Evolutionary conservation across 2,888 invertebrate genomes (phyloP), one percentile per base, ranked within the genome.

Genomic region (Amphipyra tragopoginis): DNA sequence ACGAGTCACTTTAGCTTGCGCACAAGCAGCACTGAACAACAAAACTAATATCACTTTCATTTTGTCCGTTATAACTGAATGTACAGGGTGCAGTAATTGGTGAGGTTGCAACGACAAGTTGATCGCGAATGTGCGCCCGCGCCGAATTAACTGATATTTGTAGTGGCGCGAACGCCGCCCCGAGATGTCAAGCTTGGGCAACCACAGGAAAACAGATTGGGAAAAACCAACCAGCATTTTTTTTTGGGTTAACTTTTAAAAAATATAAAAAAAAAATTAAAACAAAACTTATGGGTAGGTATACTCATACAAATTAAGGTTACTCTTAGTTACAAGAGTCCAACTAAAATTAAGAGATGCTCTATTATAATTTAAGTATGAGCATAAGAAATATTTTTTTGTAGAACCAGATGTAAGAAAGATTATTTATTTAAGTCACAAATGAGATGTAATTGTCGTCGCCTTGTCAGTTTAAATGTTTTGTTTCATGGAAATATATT

Each of bases 111-210:
- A 65, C 81, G 86, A 82, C 78, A 80, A 87, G 81, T 79, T 69
- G 85, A 67, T 69, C 73, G 80, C 76, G 86, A 93, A 85, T 93
- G 94, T 84, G 86, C 89, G 86, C 85, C 64, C 71, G 81, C 86
- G 89, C 86, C 90, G 82, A 88, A 88, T 81, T 80, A 81, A 77
- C 81, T 84, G 86, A 85, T 93, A 93, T 93, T 93, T 93, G 93
- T 93, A 93, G 84, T 81, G 71, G 81, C 83, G 84, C 81, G 84
- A 84, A 73, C 78, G 80, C 72, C 59, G 76, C 64, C 74, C 75
- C 75, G 75, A 60, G 61, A 33, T 55, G 45, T 21, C 48, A 38
- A 55, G 62, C 65, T 86, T 85, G 62, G 53, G 82, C 77, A 85
- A 86, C 63, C 58, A 75, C 71, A 73, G 82, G 81, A 72, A 72